phyloP scores from a whole-genome alignment of 2,888 invertebrate genomes.

The Ophion ventricosus region DNA sequence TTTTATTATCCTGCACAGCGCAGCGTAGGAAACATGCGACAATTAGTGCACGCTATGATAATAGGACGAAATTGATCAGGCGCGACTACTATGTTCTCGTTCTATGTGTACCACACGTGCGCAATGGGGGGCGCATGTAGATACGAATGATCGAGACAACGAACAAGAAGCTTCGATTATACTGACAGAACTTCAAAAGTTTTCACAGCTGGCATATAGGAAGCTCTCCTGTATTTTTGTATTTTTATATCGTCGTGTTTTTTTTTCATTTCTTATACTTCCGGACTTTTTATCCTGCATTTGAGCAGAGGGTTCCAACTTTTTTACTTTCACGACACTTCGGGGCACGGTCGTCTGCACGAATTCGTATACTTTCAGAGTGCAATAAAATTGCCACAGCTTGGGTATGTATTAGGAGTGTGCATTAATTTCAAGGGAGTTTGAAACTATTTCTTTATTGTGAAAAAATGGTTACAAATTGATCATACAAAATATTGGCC shows the following conservation, averaged over 20 bases:
- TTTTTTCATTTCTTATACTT: background rate
- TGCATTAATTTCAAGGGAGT: too few species aligned
- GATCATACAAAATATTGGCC: too few species aligned
- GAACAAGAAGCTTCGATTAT: background rate
- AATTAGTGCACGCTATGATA: constrained; percentile 31
- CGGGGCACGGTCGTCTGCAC: background rate
- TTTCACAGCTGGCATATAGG: background rate
- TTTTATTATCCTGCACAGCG: background rate
- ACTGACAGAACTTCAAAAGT: background rate
- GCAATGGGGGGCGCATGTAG: background rate
- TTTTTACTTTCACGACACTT: background rate
- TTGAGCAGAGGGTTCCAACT: background rate
- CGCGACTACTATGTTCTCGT: constrained; percentile 21
- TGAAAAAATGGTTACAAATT: too few species aligned
- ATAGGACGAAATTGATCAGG: constrained; percentile 28
- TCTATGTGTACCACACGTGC: background rate
- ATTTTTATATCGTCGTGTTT: background rate
- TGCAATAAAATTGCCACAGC: background rate
- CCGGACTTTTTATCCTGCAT: background rate
- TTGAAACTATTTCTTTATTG: too few species aligned
- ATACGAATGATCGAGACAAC: constrained; percentile 10
- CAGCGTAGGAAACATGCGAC: constrained; percentile 23
- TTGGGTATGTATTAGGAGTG: background rate
- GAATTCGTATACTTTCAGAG: background rate
- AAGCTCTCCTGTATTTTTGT: background rate